Conservation (phyloP, 2,888 invertebrate genomes). For the Dynastes hyllus region DNA sequence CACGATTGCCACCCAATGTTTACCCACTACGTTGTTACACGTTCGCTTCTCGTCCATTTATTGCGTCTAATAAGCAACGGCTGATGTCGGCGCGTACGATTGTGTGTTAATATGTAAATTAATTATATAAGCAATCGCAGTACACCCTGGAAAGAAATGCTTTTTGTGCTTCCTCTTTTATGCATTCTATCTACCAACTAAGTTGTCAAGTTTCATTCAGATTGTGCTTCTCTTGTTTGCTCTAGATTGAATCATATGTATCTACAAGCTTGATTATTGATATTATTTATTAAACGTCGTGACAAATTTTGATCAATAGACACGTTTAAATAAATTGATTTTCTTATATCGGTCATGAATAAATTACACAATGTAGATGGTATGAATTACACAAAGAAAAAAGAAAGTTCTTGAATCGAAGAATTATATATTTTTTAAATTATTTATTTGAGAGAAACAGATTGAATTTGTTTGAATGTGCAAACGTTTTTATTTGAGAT, state of each 20-base stretch:
- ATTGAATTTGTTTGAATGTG: no score
- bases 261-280: background rate
- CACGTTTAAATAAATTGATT: no score
- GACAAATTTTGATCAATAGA: no score
- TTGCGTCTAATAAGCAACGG: slow-evolving; percentile 1
- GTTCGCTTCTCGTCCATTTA: background rate
- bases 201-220: background rate
- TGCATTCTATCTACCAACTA: background rate
- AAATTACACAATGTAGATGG: no score
- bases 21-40: background rate
- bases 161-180: background rate
- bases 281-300: background rate
- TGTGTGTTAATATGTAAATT: background rate
- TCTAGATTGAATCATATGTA: background rate
- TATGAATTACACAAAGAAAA: no score
- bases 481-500: no score
- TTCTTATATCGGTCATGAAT: no score
- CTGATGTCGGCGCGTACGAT: background rate
- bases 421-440: no score
- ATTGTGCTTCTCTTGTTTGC: background rate
- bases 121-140: slow-evolving; percentile 2
- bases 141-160: background rate
- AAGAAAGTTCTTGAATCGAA: no score
- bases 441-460: no score
- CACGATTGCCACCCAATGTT: slow-evolving; percentile 9